Evolutionary conservation across 2,888 invertebrate genomes (phyloP), one percentile per base, ranked within the genome.

Genomic region (Hecatera dysodea): DNA sequence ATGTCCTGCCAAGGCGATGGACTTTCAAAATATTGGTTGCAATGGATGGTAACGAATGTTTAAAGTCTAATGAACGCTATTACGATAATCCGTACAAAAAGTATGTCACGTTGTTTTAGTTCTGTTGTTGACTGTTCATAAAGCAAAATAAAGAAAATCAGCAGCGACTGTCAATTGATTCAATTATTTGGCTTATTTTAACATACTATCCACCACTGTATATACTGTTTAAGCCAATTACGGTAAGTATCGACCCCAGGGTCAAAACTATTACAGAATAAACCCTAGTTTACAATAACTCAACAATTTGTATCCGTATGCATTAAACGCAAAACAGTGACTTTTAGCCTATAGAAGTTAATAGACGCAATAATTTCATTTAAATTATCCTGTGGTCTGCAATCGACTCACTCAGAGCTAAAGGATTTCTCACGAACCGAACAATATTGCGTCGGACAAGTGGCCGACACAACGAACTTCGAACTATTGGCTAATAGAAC

Each of bases 321-420:
- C 53, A 72, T 65, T 81, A 46, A 69, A 67, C 64, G 48, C 42
- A 78, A 59, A 70, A 81, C 73, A 77, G 60, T 81, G 70, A 81
- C 69, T 77, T 71, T 80, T 81, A 75, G 80, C 72, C 80, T 83
- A 83, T 70, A 65, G 72, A 66, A 68, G 82, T 82, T 82, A 84
- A 82, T 84, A 75, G 82, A 67, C 71, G 75, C 80, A 75, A 82
- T 82, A 84, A 84, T 78, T 82, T 84, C 33, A 66, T 75, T 82
- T 82, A 84, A 84, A 72, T 82, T 84, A 82, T 82, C 75, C 70
- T 62, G 56, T 68, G 67, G 63, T 48, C 68, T 57, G 81, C 72
- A 71, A 59, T 69, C 72, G 80, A 70, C 79, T 84, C 69, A 79
- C 82, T 76, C 76, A 44, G 55, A 55, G 44, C 46, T 78, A 76